Evolutionary conservation across 2,113 vertebrate species (phyloP).

Genomic region (Xiphophorus maculatus): DNA sequence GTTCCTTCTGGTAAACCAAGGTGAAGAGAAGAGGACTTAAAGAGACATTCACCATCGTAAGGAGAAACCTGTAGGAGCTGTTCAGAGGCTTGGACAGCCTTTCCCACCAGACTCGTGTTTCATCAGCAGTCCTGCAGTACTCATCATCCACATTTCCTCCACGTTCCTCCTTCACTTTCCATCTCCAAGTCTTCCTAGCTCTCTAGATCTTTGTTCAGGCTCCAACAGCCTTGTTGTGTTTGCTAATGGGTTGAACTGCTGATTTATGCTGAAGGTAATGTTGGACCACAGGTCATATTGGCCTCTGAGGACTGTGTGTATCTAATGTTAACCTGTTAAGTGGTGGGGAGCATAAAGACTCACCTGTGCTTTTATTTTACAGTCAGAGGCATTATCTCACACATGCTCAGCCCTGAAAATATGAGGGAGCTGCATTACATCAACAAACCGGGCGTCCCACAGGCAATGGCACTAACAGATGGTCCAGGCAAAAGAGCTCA

Average conservation of each 20-base stretch:
- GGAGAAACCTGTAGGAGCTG: no score
- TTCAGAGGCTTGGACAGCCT: no score
- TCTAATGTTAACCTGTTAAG: neutral
- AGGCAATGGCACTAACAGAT: conserved; percentile 61
- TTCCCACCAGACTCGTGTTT: no score
- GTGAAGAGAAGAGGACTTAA: no score
- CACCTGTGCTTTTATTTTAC: neutral
- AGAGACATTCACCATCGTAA: no score
- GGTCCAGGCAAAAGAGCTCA: conserved; percentile 67
- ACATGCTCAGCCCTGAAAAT: neutral
- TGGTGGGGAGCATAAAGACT: neutral
- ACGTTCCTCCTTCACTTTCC: no score
- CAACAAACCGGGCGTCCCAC: conserved; percentile 1
- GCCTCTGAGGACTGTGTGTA: conserved; percentile 5
- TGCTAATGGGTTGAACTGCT: conserved; percentile 9
- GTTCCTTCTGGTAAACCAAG: no score
- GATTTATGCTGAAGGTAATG: neutral
- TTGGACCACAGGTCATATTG: neutral
- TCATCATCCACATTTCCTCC: no score
- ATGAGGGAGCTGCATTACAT: neutral
- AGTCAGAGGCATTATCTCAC: neutral
- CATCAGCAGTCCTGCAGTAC: no score
- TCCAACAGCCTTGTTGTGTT: neutral
- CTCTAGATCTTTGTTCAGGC: no score
- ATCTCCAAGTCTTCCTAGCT: no score